Base-by-base conservation (phyloP, 2,888 invertebrate genomes). In the Micoletzkya japonica region DNA sequence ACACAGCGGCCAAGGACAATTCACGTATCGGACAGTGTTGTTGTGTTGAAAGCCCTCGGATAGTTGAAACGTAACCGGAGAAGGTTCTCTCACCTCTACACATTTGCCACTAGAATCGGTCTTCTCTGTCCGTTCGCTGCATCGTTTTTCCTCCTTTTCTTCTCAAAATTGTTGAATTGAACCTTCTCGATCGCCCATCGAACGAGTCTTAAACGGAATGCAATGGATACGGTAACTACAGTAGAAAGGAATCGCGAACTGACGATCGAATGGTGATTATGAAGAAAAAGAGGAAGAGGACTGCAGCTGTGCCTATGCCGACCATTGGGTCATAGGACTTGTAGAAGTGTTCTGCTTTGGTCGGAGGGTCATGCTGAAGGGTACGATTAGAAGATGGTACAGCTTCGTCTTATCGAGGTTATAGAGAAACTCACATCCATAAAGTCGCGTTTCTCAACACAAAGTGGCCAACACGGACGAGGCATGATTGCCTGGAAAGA, bases 391-490 rank as follows among this genome's bases (percentile, higher is more conserved):
- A 34, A 24, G 1, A 20, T 34, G 32, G 32, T 30, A 52, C 32
- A 34, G 30, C n/a, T 10, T n/a, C 20, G 57, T 30, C 28, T 10
- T 60, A 20, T 60, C 6, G 34, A 7, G n/a, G 37, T 58, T 7
- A 28, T 24, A 20, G 24, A 54, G 6, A 28, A 0, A 56, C 73
- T 72, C 28, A 79, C 78, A 70, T 81, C 80, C 82, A 83, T 81
- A 68, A 83, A 83, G 74, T 83, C 83, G 52, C 83, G 74, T 71
- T 83, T 83, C 64, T 83, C 83, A 54, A 66, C 68, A 60, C 79
- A 77, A 58, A 78, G 72, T 17, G 80, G 76, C 69, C 73, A 73
- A 68, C 83, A 83, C 60, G 74, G 69, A 20, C 78, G 76, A 37
- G 73, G 72, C 77, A 75, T 76, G 54, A 56, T 66, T 28, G 17